These are phyloP conservation scores for Anolis sagrei DNA, from an alignment of 2,113 vertebrate genomes.

Conservation along the genomic window DNA sequence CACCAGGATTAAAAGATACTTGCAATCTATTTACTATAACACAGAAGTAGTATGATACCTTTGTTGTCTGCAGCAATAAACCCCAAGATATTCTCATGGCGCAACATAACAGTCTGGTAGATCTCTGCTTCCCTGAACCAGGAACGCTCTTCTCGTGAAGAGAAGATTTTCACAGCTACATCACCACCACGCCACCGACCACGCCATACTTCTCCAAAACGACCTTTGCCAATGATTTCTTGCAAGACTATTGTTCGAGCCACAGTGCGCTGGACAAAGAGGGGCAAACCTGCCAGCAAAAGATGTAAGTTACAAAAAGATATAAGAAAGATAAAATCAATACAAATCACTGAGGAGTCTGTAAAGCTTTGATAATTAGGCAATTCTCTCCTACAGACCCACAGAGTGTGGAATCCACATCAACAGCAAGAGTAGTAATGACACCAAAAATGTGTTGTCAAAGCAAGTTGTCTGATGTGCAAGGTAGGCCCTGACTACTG, in stretches of 20 bases:
- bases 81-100: slow-evolving; percentile 97
- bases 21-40: slow-evolving; percentile 1
- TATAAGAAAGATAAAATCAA: not conserved
- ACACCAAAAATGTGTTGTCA: not conserved
- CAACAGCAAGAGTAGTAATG: not conserved
- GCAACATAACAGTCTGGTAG: slow-evolving; percentile 97
- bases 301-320: not conserved
- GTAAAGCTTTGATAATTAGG: not conserved
- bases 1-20: not conserved
- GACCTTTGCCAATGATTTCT: slow-evolving; percentile 97
- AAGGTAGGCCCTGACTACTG: not conserved
- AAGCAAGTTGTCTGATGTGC: not conserved
- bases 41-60: slow-evolving; percentile 71
- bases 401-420: not conserved
- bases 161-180: slow-evolving; percentile 98
- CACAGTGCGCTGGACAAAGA: slow-evolving; percentile 96
- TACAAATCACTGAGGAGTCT: not conserved
- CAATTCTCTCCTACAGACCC: not conserved
- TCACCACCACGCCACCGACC: slow-evolving; percentile 96
- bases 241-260: slow-evolving; percentile 96
- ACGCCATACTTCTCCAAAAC: slow-evolving; percentile 97
- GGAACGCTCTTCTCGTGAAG: slow-evolving; percentile 95
- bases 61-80: slow-evolving; percentile 98
- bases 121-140: slow-evolving; percentile 99
- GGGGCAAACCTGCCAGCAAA: slow-evolving; percentile 83